Evolutionary conservation across 2,113 vertebrate genomes (phyloP).

Genomic region (Martes martes): DNA sequence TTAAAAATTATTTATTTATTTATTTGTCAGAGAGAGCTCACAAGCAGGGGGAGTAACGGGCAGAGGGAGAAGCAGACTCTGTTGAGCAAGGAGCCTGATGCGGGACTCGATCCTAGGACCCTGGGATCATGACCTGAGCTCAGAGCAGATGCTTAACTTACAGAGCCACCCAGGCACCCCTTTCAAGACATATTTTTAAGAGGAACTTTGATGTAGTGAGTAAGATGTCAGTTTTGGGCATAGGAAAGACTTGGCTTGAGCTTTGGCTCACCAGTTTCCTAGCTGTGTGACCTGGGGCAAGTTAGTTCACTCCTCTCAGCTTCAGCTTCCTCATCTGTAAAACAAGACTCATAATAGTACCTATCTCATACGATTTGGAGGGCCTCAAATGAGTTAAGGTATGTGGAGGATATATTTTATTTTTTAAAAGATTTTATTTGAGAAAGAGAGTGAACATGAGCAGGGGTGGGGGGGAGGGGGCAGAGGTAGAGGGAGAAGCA

Average conservation of each 20-base stretch:
- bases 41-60: neutral
- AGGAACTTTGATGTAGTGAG: neutral
- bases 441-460: neutral
- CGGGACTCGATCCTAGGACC: neutral
- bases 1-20: neutral
- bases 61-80: neutral
- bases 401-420: neutral
- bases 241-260: neutral
- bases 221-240: neutral
- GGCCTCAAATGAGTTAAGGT: neutral
- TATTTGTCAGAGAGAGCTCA: neutral
- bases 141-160: neutral
- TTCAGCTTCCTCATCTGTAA: conserved; percentile 7
- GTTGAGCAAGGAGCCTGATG: neutral
- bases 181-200: neutral
- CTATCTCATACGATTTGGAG: neutral
- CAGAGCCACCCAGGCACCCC: neutral
- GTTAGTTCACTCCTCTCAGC: neutral
- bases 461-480: too few species aligned
- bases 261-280: neutral
- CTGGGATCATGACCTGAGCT: neutral
- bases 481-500: neutral
- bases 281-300: neutral
- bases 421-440: neutral
- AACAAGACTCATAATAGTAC: neutral